Base-by-base conservation (phyloP, 2,888 invertebrate species). In the Cryptus armator region DNA sequence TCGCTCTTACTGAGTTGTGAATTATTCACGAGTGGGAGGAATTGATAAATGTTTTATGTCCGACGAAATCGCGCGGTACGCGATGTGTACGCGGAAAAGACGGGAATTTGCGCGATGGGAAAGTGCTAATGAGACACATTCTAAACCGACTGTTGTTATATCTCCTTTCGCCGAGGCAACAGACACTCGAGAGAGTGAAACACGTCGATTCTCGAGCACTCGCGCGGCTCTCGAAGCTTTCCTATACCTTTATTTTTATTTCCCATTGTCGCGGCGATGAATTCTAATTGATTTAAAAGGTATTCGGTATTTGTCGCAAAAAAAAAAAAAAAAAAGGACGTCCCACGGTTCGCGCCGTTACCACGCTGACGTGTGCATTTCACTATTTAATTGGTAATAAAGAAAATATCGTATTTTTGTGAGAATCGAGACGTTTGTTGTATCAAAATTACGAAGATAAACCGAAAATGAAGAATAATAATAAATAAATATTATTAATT, bases 121-220 rank as follows among this genome's bases (percentile, higher is more conserved):
- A 84, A 76, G 80, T 84, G 83, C 71, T 76, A 71, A 80, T 80
- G 76, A 76, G 80, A 83, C 80, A 81, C 71, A 74, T 83, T 78
- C 81, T n/a, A 48, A 59, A 43, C 37, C 72, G 72, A 59, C 62
- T 64, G 59, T 77, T 80, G 70, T 86, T 75, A 72, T 83, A 85
- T 86, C 68, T 71, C 68, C 62, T 72, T 53, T 70, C 68, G 24
- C 10, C 74, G 29, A 53, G 44, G 48, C 37, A 37, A 37, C 53
- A 9, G 9, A 53, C 3, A 56, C 10, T 12, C 56, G 56, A 56
- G 79, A 74, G 44, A 44, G 9, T 32, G 12, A 2, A 64, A 14
- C 14, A 6, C 12, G 16, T 29, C 29, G 14, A 37, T 67, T 24
- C 44, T 67, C 46, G 67, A 14, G n/a, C 19, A 44, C 24, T 12